Percentiles rank a stretch among this genome's conserved stretches.
Evolutionary conservation across 2,888 invertebrate species (phyloP).

Genomic region (Dolichopus griseipennis): DNA sequence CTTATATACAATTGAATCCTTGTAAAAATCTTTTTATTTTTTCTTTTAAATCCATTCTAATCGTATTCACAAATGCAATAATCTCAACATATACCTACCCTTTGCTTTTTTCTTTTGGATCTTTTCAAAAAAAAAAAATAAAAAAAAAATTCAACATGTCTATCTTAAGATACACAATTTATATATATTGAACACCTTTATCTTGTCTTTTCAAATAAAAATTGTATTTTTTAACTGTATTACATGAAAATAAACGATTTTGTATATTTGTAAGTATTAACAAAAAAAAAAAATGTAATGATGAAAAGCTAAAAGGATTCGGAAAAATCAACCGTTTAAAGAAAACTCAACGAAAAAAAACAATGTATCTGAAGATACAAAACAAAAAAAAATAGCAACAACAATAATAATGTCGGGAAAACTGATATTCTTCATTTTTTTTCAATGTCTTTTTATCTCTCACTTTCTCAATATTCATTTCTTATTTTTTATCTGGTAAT

Average conservation of each 20-base stretch:
- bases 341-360: too few relatives aligned
- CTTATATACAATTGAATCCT: neutral
- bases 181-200: neutral
- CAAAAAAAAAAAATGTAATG: neutral
- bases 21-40: too few relatives aligned
- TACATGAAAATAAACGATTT: too few relatives aligned
- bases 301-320: neutral
- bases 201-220: neutral
- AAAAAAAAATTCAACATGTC: neutral
- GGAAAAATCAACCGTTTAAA: neutral
- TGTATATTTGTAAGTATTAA: too few relatives aligned
- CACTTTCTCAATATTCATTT: neutral
- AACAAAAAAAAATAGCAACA: too few relatives aligned
- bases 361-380: too few relatives aligned
- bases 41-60: neutral
- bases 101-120: neutral
- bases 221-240: too few relatives aligned
- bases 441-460: neutral
- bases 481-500: neutral
- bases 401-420: too few relatives aligned
- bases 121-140: neutral
- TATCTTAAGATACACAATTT: neutral
- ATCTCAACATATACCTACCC: too few relatives aligned
- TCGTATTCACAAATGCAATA: slow-evolving; percentile 3
- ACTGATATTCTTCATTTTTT: neutral